Evolutionary conservation across 2,888 invertebrate species (phyloP).

Genomic region (Andrena camellia): DNA sequence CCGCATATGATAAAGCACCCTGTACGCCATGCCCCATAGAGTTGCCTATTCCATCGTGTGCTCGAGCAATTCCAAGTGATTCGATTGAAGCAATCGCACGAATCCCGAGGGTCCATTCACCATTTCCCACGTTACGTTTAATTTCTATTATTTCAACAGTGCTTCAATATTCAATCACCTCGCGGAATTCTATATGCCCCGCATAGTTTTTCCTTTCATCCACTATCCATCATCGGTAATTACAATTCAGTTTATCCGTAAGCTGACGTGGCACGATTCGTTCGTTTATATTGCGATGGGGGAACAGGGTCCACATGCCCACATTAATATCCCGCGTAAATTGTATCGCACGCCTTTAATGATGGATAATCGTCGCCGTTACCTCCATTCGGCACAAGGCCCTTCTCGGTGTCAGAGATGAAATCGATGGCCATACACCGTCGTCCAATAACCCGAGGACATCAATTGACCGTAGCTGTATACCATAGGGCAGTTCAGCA

Average conservation of each 20-base stretch:
- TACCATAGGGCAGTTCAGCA: slow-evolving; percentile 24
- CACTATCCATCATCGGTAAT: too few species aligned
- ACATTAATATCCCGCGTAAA: background rate
- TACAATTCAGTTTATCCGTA: too few species aligned
- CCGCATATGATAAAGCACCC: too few species aligned
- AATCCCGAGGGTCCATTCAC: slow-evolving; percentile 18
- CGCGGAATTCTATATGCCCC: too few species aligned
- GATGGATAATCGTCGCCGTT: slow-evolving; percentile 13
- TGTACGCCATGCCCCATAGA: slow-evolving; percentile 4
- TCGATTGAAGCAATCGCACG: slow-evolving; percentile 15
- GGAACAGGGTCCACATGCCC: background rate
- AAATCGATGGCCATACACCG: slow-evolving; percentile 30
- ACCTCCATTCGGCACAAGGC: background rate
- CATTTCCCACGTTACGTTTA: background rate
- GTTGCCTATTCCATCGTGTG: background rate
- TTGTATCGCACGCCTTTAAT: slow-evolving; percentile 1
- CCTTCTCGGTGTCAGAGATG: slow-evolving; percentile 13
- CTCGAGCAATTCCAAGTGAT: slow-evolving; percentile 28
- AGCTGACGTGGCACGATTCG: too few species aligned
- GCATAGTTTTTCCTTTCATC: too few species aligned
- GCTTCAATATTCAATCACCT: too few species aligned
- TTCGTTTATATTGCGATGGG: too few species aligned
- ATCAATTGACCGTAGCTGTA: slow-evolving; percentile 31
- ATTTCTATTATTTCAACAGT: background rate
- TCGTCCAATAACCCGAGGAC: slow-evolving; percentile 42